Base-by-base conservation (phyloP, 2,888 invertebrate species). In the Syritta pipiens region DNA sequence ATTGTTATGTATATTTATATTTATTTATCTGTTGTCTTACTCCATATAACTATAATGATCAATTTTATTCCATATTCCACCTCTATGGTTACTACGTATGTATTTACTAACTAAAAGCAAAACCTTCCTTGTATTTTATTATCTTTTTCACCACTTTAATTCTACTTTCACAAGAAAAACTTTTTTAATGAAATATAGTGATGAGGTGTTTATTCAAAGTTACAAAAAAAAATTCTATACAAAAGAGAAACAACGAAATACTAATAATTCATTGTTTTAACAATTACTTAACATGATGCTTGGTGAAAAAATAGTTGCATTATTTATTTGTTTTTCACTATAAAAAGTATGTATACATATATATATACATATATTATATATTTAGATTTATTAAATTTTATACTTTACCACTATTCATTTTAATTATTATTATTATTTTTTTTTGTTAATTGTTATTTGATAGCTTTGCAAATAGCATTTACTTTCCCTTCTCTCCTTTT, bases 241-340 rank as follows among this genome's bases (percentile, higher is more conserved):
- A 2, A 9, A 42, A 10, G 17, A 40, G 7, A 55, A 1, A 40
- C 9, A 24, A 53, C 22, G 9, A 53, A 14, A 53, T 35, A 22
- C 4, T 10, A 37, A 20, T 53, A 24, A 7, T 10, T 24, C 17
- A 32, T 9, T 17, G 51, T 42, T n/a, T 10, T 62, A 49, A 62
- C 49, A 63, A 32, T 24, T 10, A 44, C 51, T 40, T 24, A 42
- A 53, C 17, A 53, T 65, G 26, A 26, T 49, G 26, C 19, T n/a
- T 53, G 63, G 63, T 65, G 63, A 65, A 65, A 65, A 65, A 65
- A 65, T 65, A 65, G 63, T 65, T 62, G 62, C 48, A 49, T 20
- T 49, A 37, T 26, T 37, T 17, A 1, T 40, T 12, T 62, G 24
- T 37, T 37, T 7, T 37, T 65, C 44, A 32, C 51, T 65, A 65